phyloP scores from a whole-genome alignment of 2,113 vertebrate species.

The Nesogale talazaci region DNA sequence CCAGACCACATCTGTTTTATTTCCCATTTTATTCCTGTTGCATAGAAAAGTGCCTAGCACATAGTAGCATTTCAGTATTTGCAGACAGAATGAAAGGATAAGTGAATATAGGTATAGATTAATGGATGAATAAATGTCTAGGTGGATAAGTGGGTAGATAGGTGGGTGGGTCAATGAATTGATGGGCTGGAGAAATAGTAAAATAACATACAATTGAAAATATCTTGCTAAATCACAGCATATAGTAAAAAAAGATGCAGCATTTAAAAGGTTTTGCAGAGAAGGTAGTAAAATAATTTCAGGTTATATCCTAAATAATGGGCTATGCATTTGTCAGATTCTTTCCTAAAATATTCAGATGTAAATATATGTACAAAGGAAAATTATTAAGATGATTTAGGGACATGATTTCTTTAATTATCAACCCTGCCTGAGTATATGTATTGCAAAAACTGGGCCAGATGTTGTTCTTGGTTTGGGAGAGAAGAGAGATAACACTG shows the following conservation, averaged over 20 bases:
- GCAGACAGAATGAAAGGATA: background rate
- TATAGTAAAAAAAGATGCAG: background rate
- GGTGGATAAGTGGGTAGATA: background rate
- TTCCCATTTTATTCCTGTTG: background rate
- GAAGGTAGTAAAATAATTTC: background rate
- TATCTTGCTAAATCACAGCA: background rate
- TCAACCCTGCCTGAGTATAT: background rate
- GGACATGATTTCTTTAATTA: background rate
- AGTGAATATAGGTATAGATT: background rate
- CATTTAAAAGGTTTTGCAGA: background rate
- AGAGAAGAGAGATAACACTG: background rate
- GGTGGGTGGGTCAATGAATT: background rate
- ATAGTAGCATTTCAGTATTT: background rate
- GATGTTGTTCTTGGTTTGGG: background rate
- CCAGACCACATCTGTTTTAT: background rate
- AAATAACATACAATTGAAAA: background rate
- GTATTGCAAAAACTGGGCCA: background rate
- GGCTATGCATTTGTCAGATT: background rate
- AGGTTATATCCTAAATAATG: background rate
- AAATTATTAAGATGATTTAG: background rate
- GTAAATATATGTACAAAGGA: background rate
- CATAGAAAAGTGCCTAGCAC: background rate
- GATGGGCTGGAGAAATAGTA: background rate
- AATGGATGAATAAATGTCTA: background rate
- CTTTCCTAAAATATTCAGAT: background rate